These are phyloP conservation scores for Brenthis ino DNA, from an alignment of 2,888 invertebrate species.

Conservation along the genomic window DNA sequence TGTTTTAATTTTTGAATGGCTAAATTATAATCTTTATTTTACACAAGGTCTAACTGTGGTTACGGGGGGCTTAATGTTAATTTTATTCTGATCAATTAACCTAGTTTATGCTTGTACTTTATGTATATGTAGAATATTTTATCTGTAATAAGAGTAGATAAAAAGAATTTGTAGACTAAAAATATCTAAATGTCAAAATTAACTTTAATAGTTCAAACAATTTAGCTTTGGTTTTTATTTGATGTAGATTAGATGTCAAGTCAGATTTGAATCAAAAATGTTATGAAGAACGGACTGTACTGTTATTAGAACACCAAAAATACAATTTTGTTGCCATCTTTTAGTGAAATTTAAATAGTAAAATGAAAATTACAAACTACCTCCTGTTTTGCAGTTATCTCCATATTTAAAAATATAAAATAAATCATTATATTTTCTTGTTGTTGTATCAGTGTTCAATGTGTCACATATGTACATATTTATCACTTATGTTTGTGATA, in stretches of 20 bases:
- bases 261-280: no score
- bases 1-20: no score
- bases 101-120: conserved; percentile 8
- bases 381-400: conserved; percentile 30
- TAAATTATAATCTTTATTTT: background rate
- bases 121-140: conserved; percentile 1
- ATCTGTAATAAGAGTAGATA: conserved; percentile 12
- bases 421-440: conserved; percentile 26
- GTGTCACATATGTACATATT: conserved; percentile 16
- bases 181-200: conserved; percentile 12
- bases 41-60: no score
- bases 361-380: conserved; percentile 23
- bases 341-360: background rate
- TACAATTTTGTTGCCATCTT: background rate
- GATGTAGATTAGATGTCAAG: background rate
- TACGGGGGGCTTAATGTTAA: background rate
- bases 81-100: background rate
- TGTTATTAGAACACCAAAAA: background rate
- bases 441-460: conserved; percentile 33
- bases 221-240: background rate
- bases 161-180: conserved; percentile 4
- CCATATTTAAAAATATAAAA: conserved; percentile 9
- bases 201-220: no score
- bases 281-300: no score
- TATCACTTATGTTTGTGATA: conserved; percentile 18